Evolutionary conservation across 2,113 vertebrate species (phyloP).

Genomic region (Mola mola): DNA sequence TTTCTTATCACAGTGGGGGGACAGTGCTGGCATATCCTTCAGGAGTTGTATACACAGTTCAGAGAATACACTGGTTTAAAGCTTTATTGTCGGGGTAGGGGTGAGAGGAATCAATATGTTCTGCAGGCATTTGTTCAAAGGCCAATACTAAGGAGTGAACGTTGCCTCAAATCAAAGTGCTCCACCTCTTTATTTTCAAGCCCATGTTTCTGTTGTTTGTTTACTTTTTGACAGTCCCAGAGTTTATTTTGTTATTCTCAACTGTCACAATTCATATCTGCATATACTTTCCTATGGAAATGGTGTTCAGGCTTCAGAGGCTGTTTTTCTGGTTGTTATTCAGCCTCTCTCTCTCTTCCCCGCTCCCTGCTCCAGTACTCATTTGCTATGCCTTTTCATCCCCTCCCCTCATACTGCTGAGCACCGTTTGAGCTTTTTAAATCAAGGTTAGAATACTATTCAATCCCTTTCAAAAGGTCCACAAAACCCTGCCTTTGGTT

Average conservation of each 20-base stretch:
- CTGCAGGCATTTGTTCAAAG: conserved; percentile 39
- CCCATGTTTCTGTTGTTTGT: conserved; percentile 43
- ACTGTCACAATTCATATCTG: conserved; percentile 57
- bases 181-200: conserved; percentile 30
- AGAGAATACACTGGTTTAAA: conserved; percentile 17
- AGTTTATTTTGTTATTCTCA: conserved; percentile 42
- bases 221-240: conserved; percentile 42
- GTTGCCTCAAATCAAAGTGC: conserved; percentile 34
- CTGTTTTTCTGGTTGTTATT: conserved; percentile 66
- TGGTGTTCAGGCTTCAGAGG: conserved; percentile 47
- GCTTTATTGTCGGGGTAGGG: conserved; percentile 6
- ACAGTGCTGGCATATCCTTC: conserved; percentile 9
- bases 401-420: conserved; percentile 46
- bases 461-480: conserved; percentile 37
- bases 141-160: conserved; percentile 19
- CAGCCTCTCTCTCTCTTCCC: conserved; percentile 32
- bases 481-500: conserved; percentile 40
- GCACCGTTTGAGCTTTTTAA: conserved; percentile 66
- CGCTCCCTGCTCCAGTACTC: conserved; percentile 46
- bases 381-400: conserved; percentile 73
- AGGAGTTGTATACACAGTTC: conserved; percentile 5
- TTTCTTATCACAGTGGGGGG: too few species aligned
- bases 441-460: conserved; percentile 41
- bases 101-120: not conserved
- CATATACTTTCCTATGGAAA: conserved; percentile 40